Evolutionary conservation across 2,113 vertebrate species (phyloP).

Genomic region (Numenius arquata): DNA sequence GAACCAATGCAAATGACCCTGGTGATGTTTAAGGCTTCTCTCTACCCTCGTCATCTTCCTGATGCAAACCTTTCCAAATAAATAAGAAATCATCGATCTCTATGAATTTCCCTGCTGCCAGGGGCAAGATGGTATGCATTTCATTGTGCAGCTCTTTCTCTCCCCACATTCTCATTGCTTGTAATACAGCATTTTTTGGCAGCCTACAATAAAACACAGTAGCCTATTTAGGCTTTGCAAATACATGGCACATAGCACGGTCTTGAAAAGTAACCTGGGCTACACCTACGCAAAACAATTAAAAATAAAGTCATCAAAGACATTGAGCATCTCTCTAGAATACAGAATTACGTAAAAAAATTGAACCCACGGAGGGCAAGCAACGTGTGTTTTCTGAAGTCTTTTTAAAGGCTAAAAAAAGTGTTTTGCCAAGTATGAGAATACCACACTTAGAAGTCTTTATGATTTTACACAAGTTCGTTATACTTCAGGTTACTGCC

Average conservation of each 20-base stretch:
- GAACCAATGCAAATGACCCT: conserved; percentile 44
- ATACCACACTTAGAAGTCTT: background rate
- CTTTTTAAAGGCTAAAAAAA: background rate
- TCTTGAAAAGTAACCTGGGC: conserved; percentile 32
- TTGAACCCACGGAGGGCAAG: background rate
- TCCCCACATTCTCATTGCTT: background rate
- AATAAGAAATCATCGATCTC: conserved; percentile 63
- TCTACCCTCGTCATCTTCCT: conserved; percentile 9
- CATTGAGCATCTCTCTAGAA: background rate
- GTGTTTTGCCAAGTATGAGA: background rate
- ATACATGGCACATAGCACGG: background rate
- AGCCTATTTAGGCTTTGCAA: conserved; percentile 49
- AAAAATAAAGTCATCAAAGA: conserved; percentile 2
- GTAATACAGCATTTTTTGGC: conserved; percentile 40
- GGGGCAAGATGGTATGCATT: background rate
- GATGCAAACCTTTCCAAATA: conserved; percentile 42
- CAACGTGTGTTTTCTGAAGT: background rate
- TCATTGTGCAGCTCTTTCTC: background rate
- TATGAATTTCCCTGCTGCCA: conserved; percentile 41
- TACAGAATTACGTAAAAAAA: background rate
- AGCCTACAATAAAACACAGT: background rate
- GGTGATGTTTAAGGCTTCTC: conserved; percentile 35
- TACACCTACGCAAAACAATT: conserved; percentile 7
- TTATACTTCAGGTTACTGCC: background rate
- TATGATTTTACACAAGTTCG: background rate